Percentiles rank a stretch among this genome's conserved stretches.
These are phyloP conservation scores for Thymallus thymallus DNA, from an alignment of 2,113 vertebrate genomes.

Conservation along the genomic window DNA sequence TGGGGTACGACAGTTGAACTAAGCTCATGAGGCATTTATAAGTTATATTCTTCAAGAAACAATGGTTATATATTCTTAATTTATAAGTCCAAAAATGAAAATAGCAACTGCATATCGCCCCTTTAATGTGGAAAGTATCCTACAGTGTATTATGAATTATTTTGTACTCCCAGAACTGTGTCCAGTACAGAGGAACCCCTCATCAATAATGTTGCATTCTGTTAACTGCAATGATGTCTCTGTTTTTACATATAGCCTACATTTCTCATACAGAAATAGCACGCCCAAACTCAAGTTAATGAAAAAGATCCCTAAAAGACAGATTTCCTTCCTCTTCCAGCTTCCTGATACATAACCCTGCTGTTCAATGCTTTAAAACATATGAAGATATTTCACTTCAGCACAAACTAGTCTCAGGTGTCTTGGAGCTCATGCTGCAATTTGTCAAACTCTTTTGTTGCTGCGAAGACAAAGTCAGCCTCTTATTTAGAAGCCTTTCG, in stretches of 20 bases:
- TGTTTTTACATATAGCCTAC: not conserved
- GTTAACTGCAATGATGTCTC: not conserved
- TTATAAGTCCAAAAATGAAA: too few species aligned
- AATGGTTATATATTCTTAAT: too few species aligned
- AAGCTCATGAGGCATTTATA: too few species aligned
- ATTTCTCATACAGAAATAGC: not conserved
- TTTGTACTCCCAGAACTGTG: not conserved
- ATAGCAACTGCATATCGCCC: too few species aligned
- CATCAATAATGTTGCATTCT: not conserved
- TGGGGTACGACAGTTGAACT: too few species aligned
- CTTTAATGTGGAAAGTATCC: not conserved
- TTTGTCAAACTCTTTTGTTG: constrained; percentile 23
- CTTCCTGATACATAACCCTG: not conserved
- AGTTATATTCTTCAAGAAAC: too few species aligned
- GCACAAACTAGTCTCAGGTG: constrained; percentile 4
- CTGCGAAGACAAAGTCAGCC: constrained; percentile 18
- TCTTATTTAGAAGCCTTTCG: constrained; percentile 10
- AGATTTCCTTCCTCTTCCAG: not conserved
- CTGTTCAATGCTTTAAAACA: constrained; percentile 14
- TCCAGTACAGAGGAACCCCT: not conserved
- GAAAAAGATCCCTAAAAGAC: not conserved
- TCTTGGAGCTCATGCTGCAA: not conserved
- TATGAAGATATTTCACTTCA: not conserved
- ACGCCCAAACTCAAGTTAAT: too few species aligned
- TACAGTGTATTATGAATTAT: not conserved